Base-by-base conservation (phyloP, 2,888 invertebrate species). In the Luperina testacea region DNA sequence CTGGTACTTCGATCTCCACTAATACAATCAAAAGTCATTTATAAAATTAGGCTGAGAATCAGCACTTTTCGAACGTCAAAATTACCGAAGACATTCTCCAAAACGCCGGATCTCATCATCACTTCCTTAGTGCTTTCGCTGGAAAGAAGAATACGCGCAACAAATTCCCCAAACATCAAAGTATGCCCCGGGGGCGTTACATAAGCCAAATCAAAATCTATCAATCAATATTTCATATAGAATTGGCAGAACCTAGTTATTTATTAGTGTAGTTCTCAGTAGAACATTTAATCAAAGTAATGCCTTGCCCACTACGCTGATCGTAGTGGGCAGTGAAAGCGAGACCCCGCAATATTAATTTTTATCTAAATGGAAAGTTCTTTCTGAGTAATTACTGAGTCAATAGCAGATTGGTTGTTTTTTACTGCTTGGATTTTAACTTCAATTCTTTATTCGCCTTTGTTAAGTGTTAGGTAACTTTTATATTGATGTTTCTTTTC, bases 321-420 rank as follows among this genome's bases (percentile, higher is more conserved):
- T n/a, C n/a, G n/a, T n/a, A n/a, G n/a, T n/a, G n/a, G n/a, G n/a
- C n/a, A n/a, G n/a, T 80, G 84, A 85, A 85, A 85, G 84, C 57
- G n/a, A 80, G 68, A 69, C 61, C 42, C 48, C 38, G 59, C 59
- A 68, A 61, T 76, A 77, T 85, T 77, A 69, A 84, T 80, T 84
- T 87, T 77, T 87, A 85, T 78, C 70, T 77, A 87, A 83, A 87
- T 72, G 51, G 87, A 89, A 88, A 89, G 89, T 89, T 80, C 20
- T 75, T 27, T 73, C 70, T 51, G 7, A 65, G 68, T 88, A 80
- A 85, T 88, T 87, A 89, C 69, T 63, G 61, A 80, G 69, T 71
- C 76, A 85, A 75, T 86, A 75, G 17, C 51, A 63, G n/a, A 81
- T 69, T 61, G 24, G 59, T 68, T 59, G n/a, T 75, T 80, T 79